phyloP scores from a whole-genome alignment of 2,888 invertebrate genomes.

The Osedax fenrisi region DNA sequence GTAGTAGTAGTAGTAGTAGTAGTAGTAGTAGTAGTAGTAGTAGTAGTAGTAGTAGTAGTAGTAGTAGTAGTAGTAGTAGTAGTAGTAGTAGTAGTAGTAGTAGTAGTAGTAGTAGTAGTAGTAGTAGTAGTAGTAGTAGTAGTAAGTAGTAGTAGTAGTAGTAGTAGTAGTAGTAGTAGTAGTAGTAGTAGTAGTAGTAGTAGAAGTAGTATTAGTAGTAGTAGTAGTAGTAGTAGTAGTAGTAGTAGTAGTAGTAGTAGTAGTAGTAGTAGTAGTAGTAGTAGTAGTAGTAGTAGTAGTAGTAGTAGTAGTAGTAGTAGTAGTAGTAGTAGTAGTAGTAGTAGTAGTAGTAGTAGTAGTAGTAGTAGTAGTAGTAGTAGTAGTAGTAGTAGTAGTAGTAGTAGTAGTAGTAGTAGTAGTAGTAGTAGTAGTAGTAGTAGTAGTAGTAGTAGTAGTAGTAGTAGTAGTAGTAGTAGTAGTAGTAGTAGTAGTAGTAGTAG shows the following conservation, averaged over 20 bases:
- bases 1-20: background rate
- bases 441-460: background rate
- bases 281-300: background rate
- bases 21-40: background rate
- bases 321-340: background rate
- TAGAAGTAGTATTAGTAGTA: background rate
- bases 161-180: background rate
- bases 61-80: background rate
- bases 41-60: background rate
- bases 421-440: background rate
- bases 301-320: background rate
- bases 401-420: background rate
- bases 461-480: background rate
- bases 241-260: background rate
- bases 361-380: background rate
- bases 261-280: background rate
- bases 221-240: background rate
- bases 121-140: background rate
- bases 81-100: background rate
- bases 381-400: background rate
- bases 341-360: background rate
- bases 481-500: background rate
- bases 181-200: background rate
- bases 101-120: background rate
- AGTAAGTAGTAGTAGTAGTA: background rate